Evolutionary conservation across 2,113 vertebrate species (phyloP).

Genomic region (Choloepus hoffmanni): DNA sequence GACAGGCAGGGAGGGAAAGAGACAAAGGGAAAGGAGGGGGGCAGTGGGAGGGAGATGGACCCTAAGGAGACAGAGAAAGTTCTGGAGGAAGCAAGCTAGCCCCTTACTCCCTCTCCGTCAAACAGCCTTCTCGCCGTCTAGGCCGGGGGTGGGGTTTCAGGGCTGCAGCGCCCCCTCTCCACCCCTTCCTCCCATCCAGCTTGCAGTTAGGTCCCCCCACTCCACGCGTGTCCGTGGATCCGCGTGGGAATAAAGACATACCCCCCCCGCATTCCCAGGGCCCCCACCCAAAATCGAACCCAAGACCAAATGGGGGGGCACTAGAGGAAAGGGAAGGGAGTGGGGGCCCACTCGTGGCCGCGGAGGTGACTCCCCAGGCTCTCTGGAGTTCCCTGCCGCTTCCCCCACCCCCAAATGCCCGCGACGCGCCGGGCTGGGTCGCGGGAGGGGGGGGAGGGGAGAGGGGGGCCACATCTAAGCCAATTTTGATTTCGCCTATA

Average conservation of each 20-base stretch:
- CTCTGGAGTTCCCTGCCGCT: neutral
- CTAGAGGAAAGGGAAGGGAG: slow-evolving; percentile 71
- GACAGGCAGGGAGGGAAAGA: neutral
- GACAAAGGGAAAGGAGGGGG: neutral
- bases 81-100: slow-evolving; percentile 47
- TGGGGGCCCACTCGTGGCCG: slow-evolving; percentile 77
- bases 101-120: neutral
- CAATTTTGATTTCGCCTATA: slow-evolving; percentile 87
- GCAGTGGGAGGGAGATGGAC: neutral
- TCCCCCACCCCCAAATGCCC: neutral
- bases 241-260: neutral
- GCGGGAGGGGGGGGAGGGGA: neutral
- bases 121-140: neutral
- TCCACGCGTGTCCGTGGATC: slow-evolving; percentile 65
- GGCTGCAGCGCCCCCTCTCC: neutral
- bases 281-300: neutral
- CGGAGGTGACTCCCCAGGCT: neutral
- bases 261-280: neutral
- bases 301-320: neutral
- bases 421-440: neutral
- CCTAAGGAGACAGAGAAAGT: slow-evolving; percentile 54
- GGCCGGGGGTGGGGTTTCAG: neutral
- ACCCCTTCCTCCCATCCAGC: neutral
- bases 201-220: neutral
- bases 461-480: slow-evolving; percentile 83